Evolutionary conservation across 2,113 vertebrate genomes (phyloP).

Genomic region (Silurus asotus): DNA sequence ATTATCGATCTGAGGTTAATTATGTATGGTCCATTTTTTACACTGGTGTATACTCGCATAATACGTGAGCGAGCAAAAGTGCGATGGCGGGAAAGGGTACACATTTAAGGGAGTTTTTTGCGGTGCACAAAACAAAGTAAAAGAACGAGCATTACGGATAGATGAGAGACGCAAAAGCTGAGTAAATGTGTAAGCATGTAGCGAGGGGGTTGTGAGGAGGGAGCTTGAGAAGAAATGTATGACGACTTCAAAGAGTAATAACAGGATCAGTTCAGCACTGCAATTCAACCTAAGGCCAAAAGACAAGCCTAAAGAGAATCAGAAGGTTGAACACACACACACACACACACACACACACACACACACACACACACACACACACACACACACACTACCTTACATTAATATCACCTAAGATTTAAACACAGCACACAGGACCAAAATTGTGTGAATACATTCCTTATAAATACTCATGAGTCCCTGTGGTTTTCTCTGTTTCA

Average conservation of each 20-base stretch:
- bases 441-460: background rate
- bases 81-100: background rate
- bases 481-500: background rate
- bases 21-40: background rate
- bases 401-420: background rate
- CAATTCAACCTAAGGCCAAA: conserved; percentile 51
- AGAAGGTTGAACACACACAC: conserved; percentile 9
- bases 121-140: background rate
- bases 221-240: conserved; percentile 21
- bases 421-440: background rate
- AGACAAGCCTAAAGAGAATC: conserved; percentile 32
- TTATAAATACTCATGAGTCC: background rate
- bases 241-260: conserved; percentile 49
- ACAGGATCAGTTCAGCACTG: conserved; percentile 42
- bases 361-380: background rate
- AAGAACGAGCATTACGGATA: background rate
- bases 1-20: conserved; percentile 4
- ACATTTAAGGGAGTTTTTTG: background rate
- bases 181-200: background rate
- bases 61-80: background rate
- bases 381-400: background rate
- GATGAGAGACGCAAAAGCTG: background rate
- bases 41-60: background rate
- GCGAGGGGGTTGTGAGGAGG: background rate
- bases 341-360: conserved; percentile 19